Evolutionary conservation across 1,140 invertebrate genomes (phyloP).

Genomic region (Galleria mellonella): DNA sequence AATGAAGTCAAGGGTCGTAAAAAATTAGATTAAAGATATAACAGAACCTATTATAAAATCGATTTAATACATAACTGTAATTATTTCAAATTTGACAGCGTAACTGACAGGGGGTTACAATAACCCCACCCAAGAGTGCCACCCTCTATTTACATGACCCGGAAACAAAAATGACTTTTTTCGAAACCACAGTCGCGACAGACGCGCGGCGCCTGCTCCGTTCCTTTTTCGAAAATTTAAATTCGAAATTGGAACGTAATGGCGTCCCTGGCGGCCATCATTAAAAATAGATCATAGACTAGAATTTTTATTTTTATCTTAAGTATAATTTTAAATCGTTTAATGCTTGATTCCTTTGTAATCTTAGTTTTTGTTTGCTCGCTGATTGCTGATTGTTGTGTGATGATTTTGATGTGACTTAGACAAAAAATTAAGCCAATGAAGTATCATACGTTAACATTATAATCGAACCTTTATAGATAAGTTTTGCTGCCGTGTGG

Average conservation of each 20-base stretch:
- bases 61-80: constrained; percentile 27
- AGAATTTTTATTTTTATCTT: constrained; percentile 20
- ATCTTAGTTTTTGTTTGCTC: constrained; percentile 13
- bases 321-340: constrained; percentile 38
- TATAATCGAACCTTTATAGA: too few relatives aligned
- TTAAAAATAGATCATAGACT: constrained; percentile 55
- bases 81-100: constrained; percentile 21
- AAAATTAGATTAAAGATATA: too few relatives aligned
- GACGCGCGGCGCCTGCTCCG: constrained; percentile 32
- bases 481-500: too few relatives aligned
- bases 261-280: constrained; percentile 35
- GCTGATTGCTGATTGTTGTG: constrained; percentile 2
- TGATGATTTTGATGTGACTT: background rate
- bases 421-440: background rate
- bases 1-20: too few relatives aligned
- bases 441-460: too few relatives aligned
- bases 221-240: constrained; percentile 32
- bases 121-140: constrained; percentile 9
- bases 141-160: constrained; percentile 15
- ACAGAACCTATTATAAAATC: constrained; percentile 10
- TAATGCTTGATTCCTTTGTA: constrained; percentile 32
- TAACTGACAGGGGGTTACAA: constrained; percentile 1
- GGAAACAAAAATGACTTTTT: constrained; percentile 41
- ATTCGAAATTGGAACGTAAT: constrained; percentile 46
- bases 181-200: constrained; percentile 40